Conservation (phyloP, 2,888 invertebrate genomes). For the Leptothorax acervorum region DNA sequence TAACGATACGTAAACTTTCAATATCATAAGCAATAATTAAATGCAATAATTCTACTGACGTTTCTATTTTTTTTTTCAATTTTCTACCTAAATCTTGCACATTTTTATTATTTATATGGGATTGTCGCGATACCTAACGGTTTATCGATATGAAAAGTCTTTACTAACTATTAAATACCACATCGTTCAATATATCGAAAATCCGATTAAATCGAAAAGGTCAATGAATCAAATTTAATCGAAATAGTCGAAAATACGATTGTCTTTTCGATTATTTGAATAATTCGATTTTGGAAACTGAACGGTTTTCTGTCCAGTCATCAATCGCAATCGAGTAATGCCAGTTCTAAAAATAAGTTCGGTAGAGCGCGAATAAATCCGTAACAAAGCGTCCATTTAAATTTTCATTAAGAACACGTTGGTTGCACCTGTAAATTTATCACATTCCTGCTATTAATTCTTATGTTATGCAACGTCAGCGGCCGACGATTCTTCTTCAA, state of each 20-base stretch:
- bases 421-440: conserved; percentile 6
- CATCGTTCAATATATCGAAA: conserved; percentile 38
- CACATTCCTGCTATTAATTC: conserved; percentile 4
- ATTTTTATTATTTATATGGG: conserved; percentile 23
- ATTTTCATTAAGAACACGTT: conserved; percentile 37
- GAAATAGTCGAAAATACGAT: conserved; percentile 42
- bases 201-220: conserved; percentile 47
- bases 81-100: background rate
- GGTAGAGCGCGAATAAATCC: background rate
- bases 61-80: conserved; percentile 22
- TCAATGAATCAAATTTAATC: conserved; percentile 50
- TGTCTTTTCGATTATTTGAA: conserved; percentile 48
- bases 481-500: background rate
- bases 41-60: background rate
- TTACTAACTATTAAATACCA: conserved; percentile 25
- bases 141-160: conserved; percentile 29
- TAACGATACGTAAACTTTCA: background rate
- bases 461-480: background rate
- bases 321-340: conserved; percentile 9
- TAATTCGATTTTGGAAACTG: conserved; percentile 42
- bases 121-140: conserved; percentile 27
- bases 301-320: conserved; percentile 15
- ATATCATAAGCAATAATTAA: background rate
- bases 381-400: conserved; percentile 22
- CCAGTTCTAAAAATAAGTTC: conserved; percentile 7